Conservation (phyloP, 2,888 invertebrate species). For the Terebella lapidaria region DNA sequence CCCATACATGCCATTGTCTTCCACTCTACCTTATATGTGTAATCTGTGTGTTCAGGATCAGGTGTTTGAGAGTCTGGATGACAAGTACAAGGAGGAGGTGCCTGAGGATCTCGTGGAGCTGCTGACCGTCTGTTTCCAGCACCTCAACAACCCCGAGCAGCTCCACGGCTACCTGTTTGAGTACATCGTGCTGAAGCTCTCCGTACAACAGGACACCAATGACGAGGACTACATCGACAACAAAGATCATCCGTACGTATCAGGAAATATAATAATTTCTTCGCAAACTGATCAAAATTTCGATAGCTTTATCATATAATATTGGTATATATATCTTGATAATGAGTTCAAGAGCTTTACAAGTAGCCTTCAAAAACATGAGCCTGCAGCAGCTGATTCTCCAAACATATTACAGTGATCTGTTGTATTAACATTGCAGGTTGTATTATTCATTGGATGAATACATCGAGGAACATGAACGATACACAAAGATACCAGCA, state of each 20-base stretch:
- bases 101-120: slow-evolving; percentile 4
- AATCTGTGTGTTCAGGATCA: not conserved
- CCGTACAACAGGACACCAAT: slow-evolving; percentile 6
- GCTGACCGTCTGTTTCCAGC: slow-evolving; percentile 8
- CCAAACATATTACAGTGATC: too few species aligned
- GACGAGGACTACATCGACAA: slow-evolving; percentile 19
- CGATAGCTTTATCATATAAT: not conserved
- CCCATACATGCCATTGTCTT: too few species aligned
- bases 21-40: too few species aligned
- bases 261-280: slow-evolving; percentile 8
- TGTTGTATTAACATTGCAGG: too few species aligned
- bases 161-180: slow-evolving; percentile 20
- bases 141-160: slow-evolving; percentile 12
- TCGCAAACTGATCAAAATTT: slow-evolving; percentile 6
- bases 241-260: slow-evolving; percentile 8
- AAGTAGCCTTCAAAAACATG: too few species aligned
- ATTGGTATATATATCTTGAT: too few species aligned
- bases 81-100: slow-evolving; percentile 9
- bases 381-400: too few species aligned
- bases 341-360: too few species aligned
- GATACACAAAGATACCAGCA: slow-evolving; percentile 3
- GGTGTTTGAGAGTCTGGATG: not conserved
- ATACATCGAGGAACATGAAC: too few species aligned
- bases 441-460: too few species aligned
- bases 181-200: slow-evolving; percentile 21